phyloP scores from a whole-genome alignment of 2,113 vertebrate species.

The Otus sunia region DNA sequence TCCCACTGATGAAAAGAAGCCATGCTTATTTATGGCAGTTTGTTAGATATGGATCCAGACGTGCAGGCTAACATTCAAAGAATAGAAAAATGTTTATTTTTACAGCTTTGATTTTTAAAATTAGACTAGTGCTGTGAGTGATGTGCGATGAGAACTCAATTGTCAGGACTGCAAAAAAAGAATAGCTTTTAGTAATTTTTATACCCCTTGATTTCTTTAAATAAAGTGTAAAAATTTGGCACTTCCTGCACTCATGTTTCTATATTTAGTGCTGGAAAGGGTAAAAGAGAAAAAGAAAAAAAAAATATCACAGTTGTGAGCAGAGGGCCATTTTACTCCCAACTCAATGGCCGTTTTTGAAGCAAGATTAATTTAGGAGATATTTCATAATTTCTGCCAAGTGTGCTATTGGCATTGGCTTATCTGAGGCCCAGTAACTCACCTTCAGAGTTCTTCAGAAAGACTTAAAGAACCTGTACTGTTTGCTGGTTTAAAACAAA shows the following conservation, averaged over 20 bases:
- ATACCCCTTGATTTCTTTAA: background rate
- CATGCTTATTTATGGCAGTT: background rate
- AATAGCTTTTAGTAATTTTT: constrained; percentile 1
- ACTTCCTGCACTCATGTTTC: background rate
- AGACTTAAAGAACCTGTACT: background rate
- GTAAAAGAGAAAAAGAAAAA: background rate
- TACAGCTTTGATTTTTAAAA: background rate
- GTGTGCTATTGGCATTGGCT: background rate
- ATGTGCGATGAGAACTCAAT: background rate
- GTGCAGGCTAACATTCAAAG: background rate
- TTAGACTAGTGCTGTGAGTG: background rate
- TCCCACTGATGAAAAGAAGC: background rate
- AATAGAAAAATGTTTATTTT: background rate
- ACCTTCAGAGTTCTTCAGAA: background rate
- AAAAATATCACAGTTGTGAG: background rate
- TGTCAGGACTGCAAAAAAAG: background rate
- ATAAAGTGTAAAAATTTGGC: background rate
- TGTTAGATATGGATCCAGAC: background rate
- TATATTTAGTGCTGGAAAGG: background rate
- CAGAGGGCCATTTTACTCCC: background rate
- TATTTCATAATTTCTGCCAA: background rate
- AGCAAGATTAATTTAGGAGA: background rate
- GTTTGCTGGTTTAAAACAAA: background rate
- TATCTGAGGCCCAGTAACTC: background rate
- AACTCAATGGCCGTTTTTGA: rapidly evolving